phyloP scores from a whole-genome alignment of 2,888 invertebrate species.

The Noctua janthina region DNA sequence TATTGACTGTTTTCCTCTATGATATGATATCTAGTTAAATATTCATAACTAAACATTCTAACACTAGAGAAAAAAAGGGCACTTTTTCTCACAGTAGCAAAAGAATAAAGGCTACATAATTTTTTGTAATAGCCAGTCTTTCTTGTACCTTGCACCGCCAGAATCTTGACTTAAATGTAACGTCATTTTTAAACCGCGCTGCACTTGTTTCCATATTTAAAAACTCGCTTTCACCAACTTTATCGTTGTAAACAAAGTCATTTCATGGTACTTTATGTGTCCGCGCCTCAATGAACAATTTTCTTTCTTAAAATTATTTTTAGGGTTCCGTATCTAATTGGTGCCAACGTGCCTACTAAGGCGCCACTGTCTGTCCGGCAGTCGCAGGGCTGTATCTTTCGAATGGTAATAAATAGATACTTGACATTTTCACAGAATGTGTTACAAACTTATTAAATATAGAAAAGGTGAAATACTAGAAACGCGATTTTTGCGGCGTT shows the following conservation, averaged over 20 bases:
- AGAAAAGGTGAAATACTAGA: background rate
- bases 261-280: slow-evolving; percentile 48
- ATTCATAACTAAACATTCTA: background rate
- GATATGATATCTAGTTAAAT: no score
- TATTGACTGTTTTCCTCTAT: background rate
- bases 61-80: background rate
- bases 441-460: background rate
- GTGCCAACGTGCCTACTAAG: background rate
- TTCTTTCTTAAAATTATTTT: slow-evolving; percentile 24
- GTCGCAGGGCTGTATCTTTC: background rate
- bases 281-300: slow-evolving; percentile 38
- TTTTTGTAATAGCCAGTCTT: background rate
- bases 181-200: slow-evolving; percentile 23
- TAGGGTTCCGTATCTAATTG: background rate
- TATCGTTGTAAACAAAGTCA: slow-evolving; percentile 39
- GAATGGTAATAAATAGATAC: background rate
- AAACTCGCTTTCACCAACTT: slow-evolving; percentile 41
- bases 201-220: slow-evolving; percentile 15
- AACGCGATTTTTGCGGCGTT: background rate
- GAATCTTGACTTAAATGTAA: slow-evolving; percentile 15
- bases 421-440: background rate
- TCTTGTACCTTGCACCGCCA: background rate
- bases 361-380: background rate
- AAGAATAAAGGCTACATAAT: background rate
- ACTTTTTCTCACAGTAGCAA: background rate